Base-by-base conservation (phyloP, 2,888 invertebrate species). In the Gandaritis pyraliata region DNA sequence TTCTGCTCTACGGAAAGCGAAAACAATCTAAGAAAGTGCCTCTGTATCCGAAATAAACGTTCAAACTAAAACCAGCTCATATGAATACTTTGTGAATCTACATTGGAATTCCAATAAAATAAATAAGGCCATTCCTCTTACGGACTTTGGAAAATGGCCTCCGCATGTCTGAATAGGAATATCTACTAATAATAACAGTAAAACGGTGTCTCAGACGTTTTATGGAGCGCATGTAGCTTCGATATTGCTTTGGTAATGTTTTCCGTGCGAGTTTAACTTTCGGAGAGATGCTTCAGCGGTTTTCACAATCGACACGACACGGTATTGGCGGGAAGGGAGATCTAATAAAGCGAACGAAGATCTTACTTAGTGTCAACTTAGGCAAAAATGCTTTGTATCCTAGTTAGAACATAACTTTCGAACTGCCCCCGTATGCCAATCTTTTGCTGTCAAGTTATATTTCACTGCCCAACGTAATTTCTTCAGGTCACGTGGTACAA, bases 81-180 rank as follows among this genome's bases (percentile, higher is more conserved):
- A 61, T 61, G 66, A 63, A 60, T 61, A 63, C 66, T 55, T 52
- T 33, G 46, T 57, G 58, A 61, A 65, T 67, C 65, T 55, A 64
- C 71, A 65, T 68, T 62, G 72, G 71, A 70, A 73, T 71, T 71
- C 73, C 75, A 77, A 77, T 77, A 76, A 77, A 76, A 77, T 77
- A 75, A 77, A 76, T 76, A 76, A 76, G 68, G 60, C 70, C 58
- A 65, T 66, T 69, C 69, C 61, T 68, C 68, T 58, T 53, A 58
- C 61, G 64, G 58, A 65, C 76, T 71, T 75, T 72, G 68, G 71
- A 71, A 61, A 66, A 69, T 57, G 62, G 66, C 66, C 67, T 66
- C 68, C 66, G 70, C 66, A 60, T 65, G 68, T 68, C 67, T 66
- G 73, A 69, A 72, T 74, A 66, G 69, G 73, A 73, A 66, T 63